A percentile compares a stretch with the other conserved stretches of the same genome.
These are phyloP conservation scores for Hormaphis cornu DNA, from an alignment of 1,140 invertebrate genomes.

Conservation along the genomic window DNA sequence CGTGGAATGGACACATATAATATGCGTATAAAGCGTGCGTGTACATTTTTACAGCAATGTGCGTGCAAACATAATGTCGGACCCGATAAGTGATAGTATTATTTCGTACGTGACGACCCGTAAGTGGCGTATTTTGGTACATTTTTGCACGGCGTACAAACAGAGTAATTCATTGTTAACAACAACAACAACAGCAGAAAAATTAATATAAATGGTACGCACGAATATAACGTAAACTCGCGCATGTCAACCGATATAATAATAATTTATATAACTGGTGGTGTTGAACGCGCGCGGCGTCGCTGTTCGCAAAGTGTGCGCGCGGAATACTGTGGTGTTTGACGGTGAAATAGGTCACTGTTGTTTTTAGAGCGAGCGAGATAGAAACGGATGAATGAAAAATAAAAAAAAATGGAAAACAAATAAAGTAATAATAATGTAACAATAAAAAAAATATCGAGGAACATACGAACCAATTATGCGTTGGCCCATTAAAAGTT, in stretches of 20 bases:
- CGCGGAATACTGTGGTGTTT: neutral
- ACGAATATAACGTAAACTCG: too few species aligned
- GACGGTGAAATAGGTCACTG: conserved; percentile 5
- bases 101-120: too few species aligned
- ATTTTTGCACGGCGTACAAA: neutral
- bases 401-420: neutral
- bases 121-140: neutral
- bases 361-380: neutral
- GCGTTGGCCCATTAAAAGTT: neutral
- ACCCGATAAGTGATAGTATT: too few species aligned
- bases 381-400: neutral
- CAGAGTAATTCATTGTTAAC: conserved; percentile 9
- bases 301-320: neutral
- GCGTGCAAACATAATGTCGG: too few species aligned
- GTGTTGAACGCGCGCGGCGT: neutral
- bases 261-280: too few species aligned
- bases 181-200: too few species aligned
- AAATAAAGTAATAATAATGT: neutral
- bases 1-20: too few species aligned
- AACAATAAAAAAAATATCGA: too few species aligned
- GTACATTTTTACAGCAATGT: too few species aligned
- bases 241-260: neutral
- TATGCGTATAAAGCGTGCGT: too few species aligned
- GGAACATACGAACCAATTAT: conserved; percentile 7
- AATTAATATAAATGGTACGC: too few species aligned